Percentiles rank a stretch among this genome's conserved stretches.
phyloP scores from a whole-genome alignment of 2,113 vertebrate genomes.

The Melanerpes formicivorus region DNA sequence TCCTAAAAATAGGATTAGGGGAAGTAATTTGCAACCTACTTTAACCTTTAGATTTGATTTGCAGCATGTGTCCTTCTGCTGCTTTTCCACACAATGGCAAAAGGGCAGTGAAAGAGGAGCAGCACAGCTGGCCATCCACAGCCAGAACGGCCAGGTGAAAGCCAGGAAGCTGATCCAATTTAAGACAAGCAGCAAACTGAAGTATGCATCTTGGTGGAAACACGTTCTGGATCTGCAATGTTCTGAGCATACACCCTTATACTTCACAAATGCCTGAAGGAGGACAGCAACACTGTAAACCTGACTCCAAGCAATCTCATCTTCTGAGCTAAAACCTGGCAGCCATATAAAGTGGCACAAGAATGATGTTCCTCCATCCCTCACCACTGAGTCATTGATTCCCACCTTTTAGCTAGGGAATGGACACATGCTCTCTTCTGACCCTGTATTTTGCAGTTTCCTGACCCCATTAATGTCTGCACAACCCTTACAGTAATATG shows the following conservation, averaged over 20 bases:
- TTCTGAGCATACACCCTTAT: slow-evolving; percentile 43
- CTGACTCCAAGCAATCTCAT: slow-evolving; percentile 37
- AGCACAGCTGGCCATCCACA: background rate
- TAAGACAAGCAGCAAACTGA: slow-evolving; percentile 9
- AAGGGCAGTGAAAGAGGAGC: background rate
- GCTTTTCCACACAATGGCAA: background rate
- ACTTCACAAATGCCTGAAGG: slow-evolving; percentile 51
- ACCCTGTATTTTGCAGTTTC: background rate
- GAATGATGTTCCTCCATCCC: slow-evolving; percentile 33
- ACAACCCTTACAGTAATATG: background rate
- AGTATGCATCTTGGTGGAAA: slow-evolving; percentile 14
- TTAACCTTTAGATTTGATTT: slow-evolving; percentile 17
- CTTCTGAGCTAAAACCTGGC: background rate
- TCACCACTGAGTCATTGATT: slow-evolving; percentile 48
- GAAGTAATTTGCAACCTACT: slow-evolving; percentile 15
- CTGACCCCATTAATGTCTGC: slow-evolving; percentile 17
- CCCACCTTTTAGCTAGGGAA: slow-evolving; percentile 10
- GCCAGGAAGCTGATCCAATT: slow-evolving; percentile 20
- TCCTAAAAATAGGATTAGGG: slow-evolving; percentile 34
- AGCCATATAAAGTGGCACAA: slow-evolving; percentile 20
- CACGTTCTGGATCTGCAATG: slow-evolving; percentile 14
- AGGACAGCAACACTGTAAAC: slow-evolving; percentile 8
- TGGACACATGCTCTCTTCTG: background rate
- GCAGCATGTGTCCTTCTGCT: background rate
- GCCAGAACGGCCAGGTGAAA: background rate